Base-by-base conservation (phyloP, 2,797 vertebrate species). In the Peromyscus attwateri region DNA sequence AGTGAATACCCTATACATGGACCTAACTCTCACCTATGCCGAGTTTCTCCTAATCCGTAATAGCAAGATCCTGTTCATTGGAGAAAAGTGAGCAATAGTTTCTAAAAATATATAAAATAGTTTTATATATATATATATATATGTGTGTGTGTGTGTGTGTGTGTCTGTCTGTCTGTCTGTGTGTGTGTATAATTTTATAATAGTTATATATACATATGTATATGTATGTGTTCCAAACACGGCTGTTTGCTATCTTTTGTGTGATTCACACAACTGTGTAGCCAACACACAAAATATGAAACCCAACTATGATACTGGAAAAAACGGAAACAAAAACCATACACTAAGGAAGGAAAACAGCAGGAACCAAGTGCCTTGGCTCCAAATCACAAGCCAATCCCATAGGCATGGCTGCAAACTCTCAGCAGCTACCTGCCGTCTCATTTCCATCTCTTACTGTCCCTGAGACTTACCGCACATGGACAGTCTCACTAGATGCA, bases 1-100 rank as follows among this genome's bases (percentile, higher is more conserved):
- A 6, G 37, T 6, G 7, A 92, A 23, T n/a, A 52, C 37, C 34
- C 52, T 21, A 17, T 19, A 46, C 21, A 19, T 0, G 0, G 17
- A 40, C 55, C 81, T 21, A 10, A 34, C 55, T 7, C 11, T 31
- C n/a, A 57, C 68, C 43, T 29, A 16, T 9, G 68, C 29, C 34
- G 9, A 43, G 43, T 73, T 37, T 27, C 1, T 21, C 29, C 49
- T 34, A 43, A 19, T 1, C 46, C 23, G 37, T 0, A 0, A 40
- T 4, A 77, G 34, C 14, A 75, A 75, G 13, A 49, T 6, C 49
- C 21, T 66, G 25, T 7, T 64, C 29, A n/a, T 43, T 40, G 9
- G 1, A 43, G 49, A 12, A 14, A 10, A 37, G 16, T 21, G 14
- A 4, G 6, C 17, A 52, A 55, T 16, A 1, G 2, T 60, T 4